phyloP scores from a whole-genome alignment of 2,797 vertebrate species.

The Cuniculus paca region DNA sequence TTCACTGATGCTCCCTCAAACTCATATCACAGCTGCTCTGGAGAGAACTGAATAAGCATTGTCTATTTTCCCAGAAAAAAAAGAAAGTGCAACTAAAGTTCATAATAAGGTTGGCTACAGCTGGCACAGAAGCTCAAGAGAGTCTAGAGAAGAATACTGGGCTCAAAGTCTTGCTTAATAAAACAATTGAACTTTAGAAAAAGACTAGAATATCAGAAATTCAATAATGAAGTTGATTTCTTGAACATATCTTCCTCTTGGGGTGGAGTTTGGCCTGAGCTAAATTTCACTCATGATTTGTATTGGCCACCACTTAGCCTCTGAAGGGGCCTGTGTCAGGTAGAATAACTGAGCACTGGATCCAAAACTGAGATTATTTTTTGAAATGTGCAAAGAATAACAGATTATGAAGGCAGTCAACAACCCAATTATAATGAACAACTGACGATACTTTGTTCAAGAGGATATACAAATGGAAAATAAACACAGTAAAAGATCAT shows the following conservation, averaged over 20 bases:
- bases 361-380: background rate
- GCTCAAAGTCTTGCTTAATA: background rate
- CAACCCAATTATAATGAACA: background rate
- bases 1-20: background rate
- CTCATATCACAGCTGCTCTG: background rate
- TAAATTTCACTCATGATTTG: slow-evolving; percentile 41
- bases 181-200: slow-evolving; percentile 4
- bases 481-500: slow-evolving; percentile 39
- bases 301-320: background rate
- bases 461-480: background rate
- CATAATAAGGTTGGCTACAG: background rate
- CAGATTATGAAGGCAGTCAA: background rate
- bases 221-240: background rate
- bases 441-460: background rate
- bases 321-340: background rate
- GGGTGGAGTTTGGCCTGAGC: background rate
- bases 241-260: background rate
- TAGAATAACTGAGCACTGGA: background rate
- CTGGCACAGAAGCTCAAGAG: background rate
- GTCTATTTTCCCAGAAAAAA: background rate
- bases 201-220: slow-evolving; percentile 47
- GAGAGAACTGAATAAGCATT: background rate
- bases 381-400: slow-evolving; percentile 48
- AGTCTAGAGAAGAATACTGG: background rate
- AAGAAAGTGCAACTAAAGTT: background rate